A percentile compares a stretch with the other conserved stretches of the same genome.
Conservation (phyloP, 2,113 vertebrate species). For the Laticauda laticaudata region DNA sequence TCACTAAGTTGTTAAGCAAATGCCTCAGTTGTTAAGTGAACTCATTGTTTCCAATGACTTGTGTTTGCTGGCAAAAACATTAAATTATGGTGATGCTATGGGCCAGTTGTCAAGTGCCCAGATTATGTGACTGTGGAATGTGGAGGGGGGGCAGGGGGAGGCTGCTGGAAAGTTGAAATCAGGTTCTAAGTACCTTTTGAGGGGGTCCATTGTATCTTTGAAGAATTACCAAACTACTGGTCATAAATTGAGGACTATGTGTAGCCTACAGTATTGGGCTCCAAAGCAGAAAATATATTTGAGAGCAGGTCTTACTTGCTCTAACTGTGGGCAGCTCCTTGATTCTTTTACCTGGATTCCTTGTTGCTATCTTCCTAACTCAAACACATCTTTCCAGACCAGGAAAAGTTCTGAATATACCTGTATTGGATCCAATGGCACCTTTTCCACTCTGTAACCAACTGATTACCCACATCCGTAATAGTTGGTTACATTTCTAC, state of each 20-base stretch:
- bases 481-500: no score
- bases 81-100: neutral
- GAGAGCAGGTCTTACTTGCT: neutral
- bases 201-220: neutral
- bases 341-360: neutral
- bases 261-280: neutral
- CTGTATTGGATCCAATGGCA: neutral
- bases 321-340: neutral
- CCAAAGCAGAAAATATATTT: neutral
- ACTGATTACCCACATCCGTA: neutral
- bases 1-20: no score
- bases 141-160: fast-evolving
- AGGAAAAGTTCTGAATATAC: neutral
- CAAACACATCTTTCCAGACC: neutral
- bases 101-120: neutral
- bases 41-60: neutral
- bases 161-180: neutral
- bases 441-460: neutral
- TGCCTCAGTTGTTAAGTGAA: neutral
- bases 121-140: neutral
- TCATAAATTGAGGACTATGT: neutral
- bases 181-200: neutral
- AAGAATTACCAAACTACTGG: neutral
- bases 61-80: neutral
- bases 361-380: neutral